Percentiles rank a stretch among this genome's conserved stretches.
These are phyloP conservation scores for Melitaea athalia DNA, from an alignment of 2,888 invertebrate genomes.

Conservation along the genomic window DNA sequence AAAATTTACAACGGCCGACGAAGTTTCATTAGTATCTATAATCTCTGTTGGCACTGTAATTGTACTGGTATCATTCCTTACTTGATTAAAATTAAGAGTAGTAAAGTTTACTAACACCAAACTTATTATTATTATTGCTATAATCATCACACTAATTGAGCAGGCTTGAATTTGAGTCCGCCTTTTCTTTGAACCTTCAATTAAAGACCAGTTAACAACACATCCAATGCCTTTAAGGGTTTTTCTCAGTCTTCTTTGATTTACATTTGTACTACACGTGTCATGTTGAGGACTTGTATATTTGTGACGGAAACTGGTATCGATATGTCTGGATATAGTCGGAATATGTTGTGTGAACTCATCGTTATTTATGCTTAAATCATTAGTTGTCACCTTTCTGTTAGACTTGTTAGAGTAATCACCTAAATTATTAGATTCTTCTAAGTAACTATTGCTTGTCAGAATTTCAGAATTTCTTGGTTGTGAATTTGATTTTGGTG, in stretches of 20 bases:
- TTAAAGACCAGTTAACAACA: conserved; percentile 71
- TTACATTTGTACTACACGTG: conserved; percentile 54
- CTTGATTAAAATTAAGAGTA: conserved; percentile 66
- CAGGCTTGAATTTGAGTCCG: conserved; percentile 78
- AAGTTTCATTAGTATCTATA: conserved; percentile 60
- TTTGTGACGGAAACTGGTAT: conserved; percentile 68
- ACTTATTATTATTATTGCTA: conserved; percentile 77
- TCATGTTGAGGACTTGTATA: conserved; percentile 62
- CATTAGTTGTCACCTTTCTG: conserved; percentile 39
- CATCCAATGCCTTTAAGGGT: conserved; percentile 75
- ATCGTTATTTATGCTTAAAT: conserved; percentile 29
- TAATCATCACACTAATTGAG: conserved; percentile 80
- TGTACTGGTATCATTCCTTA: conserved; percentile 66
- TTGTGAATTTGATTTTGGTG: conserved; percentile 58
- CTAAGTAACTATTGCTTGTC: conserved; percentile 46
- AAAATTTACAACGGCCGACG: conserved; percentile 57
- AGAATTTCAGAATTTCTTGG: conserved; percentile 38
- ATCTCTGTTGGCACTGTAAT: conserved; percentile 73
- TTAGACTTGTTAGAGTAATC: conserved; percentile 47
- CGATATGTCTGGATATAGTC: conserved; percentile 72
- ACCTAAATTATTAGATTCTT: conserved; percentile 46
- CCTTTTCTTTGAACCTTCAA: conserved; percentile 73
- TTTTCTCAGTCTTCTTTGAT: conserved; percentile 69
- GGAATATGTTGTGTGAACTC: conserved; percentile 55
- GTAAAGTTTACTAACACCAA: conserved; percentile 79